These are phyloP conservation scores for Oncorhynchus mykiss DNA, from an alignment of 2,113 vertebrate genomes.

Conservation along the genomic window DNA sequence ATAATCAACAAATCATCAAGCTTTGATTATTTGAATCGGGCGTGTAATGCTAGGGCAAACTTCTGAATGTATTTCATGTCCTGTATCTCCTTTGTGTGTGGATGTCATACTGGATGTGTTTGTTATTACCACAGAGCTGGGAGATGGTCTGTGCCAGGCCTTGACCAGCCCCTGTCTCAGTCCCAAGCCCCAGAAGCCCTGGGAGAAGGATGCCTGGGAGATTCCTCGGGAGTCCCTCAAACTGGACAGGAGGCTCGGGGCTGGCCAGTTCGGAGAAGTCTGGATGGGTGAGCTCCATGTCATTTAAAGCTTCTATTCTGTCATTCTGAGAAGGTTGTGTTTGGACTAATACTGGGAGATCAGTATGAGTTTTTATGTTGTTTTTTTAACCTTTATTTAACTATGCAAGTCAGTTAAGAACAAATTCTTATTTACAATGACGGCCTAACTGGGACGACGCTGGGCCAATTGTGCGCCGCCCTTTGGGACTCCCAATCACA, in stretches of 20 bases:
- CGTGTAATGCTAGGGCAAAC: too few relatives aligned
- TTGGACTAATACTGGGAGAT: background rate
- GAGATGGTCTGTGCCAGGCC: conserved; percentile 88
- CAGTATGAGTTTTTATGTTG: background rate
- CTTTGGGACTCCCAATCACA: too few relatives aligned
- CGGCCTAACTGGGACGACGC: too few relatives aligned
- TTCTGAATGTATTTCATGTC: too few relatives aligned
- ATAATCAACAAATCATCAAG: too few relatives aligned
- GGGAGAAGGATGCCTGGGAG: conserved; percentile 99
- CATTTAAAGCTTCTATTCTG: too few relatives aligned
- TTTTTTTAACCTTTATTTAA: too few relatives aligned
- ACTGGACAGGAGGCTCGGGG: conserved; percentile 88
- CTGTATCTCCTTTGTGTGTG: too few relatives aligned
- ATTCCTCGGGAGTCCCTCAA: conserved; percentile 89
- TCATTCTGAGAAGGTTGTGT: background rate
- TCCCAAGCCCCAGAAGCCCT: conserved; percentile 88
- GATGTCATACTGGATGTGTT: background rate
- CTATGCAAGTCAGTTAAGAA: too few relatives aligned
- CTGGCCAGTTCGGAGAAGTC: conserved; percentile 96
- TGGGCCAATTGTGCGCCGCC: too few relatives aligned
- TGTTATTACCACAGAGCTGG: conserved; percentile 74
- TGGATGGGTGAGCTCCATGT: conserved; percentile 87
- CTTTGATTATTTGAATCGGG: too few relatives aligned
- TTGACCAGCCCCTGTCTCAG: conserved; percentile 81
- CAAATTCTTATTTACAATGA: too few relatives aligned